A percentile compares a stretch with the other conserved stretches of the same genome.
These are phyloP conservation scores for Cygnus atratus DNA, from an alignment of 2,113 vertebrate species.

Conservation along the genomic window DNA sequence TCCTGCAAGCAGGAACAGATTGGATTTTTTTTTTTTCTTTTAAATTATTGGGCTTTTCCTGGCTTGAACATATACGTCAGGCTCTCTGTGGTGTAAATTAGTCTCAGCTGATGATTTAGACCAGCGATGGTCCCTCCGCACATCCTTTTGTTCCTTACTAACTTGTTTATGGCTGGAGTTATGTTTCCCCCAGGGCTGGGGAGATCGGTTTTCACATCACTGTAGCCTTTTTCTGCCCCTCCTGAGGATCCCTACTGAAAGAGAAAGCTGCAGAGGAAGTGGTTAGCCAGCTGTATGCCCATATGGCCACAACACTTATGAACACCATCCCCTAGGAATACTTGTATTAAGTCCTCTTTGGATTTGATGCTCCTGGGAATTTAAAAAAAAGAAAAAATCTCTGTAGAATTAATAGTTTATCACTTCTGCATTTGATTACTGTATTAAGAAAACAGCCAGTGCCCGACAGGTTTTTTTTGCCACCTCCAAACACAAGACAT, in stretches of 20 bases:
- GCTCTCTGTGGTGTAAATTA: slow-evolving; percentile 27
- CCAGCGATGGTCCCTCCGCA: not conserved
- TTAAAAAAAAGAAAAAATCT: not conserved
- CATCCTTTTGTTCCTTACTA: slow-evolving; percentile 20
- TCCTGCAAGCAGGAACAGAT: slow-evolving; percentile 14
- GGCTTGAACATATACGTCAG: not conserved
- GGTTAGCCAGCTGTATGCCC: slow-evolving; percentile 70
- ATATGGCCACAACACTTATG: slow-evolving; percentile 65
- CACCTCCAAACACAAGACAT: slow-evolving; percentile 7
- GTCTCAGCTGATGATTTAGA: slow-evolving; percentile 7
- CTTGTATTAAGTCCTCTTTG: slow-evolving; percentile 42
- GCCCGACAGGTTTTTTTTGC: not conserved
- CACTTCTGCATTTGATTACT: not conserved
- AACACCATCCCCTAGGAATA: slow-evolving; percentile 44
- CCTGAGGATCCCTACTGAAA: slow-evolving; percentile 60
- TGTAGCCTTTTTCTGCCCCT: slow-evolving; percentile 68
- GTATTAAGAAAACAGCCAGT: slow-evolving; percentile 20
- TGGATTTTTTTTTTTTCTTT: not conserved
- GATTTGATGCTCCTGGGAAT: not conserved
- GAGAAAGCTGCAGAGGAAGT: slow-evolving; percentile 51
- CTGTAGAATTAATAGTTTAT: slow-evolving; percentile 14
- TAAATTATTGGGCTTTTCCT: not conserved
- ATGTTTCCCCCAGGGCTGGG: not conserved
- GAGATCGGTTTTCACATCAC: slow-evolving; percentile 59
- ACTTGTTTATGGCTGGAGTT: slow-evolving; percentile 8